Evolutionary conservation across 2,113 vertebrate species (phyloP), one percentile per base, ranked within the genome.

Genomic region (Phylloscopus trochiloides): DNA sequence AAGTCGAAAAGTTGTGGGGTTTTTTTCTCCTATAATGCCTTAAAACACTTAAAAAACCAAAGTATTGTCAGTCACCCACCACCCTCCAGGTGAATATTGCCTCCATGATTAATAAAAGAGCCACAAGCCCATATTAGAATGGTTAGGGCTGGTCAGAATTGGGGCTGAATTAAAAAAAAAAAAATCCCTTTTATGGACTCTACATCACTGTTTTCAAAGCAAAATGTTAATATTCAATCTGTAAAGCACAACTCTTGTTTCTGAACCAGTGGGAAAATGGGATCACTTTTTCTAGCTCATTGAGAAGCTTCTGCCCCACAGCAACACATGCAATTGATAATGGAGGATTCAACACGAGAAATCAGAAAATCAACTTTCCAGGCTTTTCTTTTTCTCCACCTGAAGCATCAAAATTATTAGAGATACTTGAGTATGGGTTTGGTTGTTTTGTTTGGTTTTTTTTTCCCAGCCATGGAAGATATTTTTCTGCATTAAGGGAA

Each of bases 191-290:
- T n/a, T 50, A 28, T 54, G 59, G 42, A 36, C 15, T 66, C 32
- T 6, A 7, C 4, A 1, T 28, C 55, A 25, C 3, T 0, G 0
- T n/a, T 86, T 52, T 19, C 62, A 57, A 22, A 2, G 5, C 29
- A 36, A 50, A 66, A 66, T 7, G 10, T 48, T 34, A 31, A 57
- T 20, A 48, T 13, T 12, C 15, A 15, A 14, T 50, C 70, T 51
- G 47, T 31, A 65, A 83, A 78, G 68, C 43, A 34, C 36, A 73
- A 28, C 15, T 61, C 31, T 22, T 52, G 4, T 40, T 92, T 43
- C 54, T 50, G 58, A 88, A 36, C 31, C 79, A 45, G 9, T 4
- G 43, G 55, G 38, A 65, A 92, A 92, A 48, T 0, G 2, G 26
- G 58, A 40, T 50, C 1, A 3, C 38, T 50, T 63, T 40, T 43